Percentiles rank a stretch among this genome's conserved stretches.
Conservation (phyloP, 2,113 vertebrate species). For the Hyperoodon ampullatus region DNA sequence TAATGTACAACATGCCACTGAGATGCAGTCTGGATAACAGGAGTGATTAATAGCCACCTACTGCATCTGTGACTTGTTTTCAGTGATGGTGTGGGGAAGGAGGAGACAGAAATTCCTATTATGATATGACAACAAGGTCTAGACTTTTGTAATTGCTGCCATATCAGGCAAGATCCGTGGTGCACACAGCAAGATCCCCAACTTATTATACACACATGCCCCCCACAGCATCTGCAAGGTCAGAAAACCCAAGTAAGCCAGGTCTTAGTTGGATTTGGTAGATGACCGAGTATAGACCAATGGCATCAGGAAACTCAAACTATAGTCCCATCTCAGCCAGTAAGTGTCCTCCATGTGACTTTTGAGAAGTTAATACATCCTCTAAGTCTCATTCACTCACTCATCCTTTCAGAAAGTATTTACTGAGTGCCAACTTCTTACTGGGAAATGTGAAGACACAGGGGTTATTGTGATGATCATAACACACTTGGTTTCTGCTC, state of each 20-base stretch:
- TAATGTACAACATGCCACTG: constrained; percentile 56
- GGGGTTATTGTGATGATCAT: not conserved
- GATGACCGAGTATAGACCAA: accelerated
- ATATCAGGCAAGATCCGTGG: not conserved
- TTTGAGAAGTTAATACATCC: not conserved
- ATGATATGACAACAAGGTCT: constrained; percentile 8
- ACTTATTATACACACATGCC: not conserved
- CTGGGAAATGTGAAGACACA: not conserved
- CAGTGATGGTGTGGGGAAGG: not conserved
- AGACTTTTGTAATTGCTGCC: not conserved
- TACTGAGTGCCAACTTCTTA: not conserved
- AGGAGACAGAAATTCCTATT: not conserved
- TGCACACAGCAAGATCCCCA: not conserved
- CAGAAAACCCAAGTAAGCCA: not conserved
- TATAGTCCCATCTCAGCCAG: not conserved
- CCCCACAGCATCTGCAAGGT: not conserved
- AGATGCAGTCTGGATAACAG: constrained; percentile 63
- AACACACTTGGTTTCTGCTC: not conserved
- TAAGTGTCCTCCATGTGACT: not conserved
- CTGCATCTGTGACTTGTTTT: constrained; percentile 52
- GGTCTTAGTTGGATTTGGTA: not conserved
- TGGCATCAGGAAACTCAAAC: too few relatives aligned
- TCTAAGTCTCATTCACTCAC: not conserved
- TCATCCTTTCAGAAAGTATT: not conserved
- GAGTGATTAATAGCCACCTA: constrained; percentile 65